Percentiles rank a stretch among this genome's conserved stretches.
These are phyloP conservation scores for Eutrigla gurnardus DNA, from an alignment of 2,797 vertebrate species.

Conservation along the genomic window DNA sequence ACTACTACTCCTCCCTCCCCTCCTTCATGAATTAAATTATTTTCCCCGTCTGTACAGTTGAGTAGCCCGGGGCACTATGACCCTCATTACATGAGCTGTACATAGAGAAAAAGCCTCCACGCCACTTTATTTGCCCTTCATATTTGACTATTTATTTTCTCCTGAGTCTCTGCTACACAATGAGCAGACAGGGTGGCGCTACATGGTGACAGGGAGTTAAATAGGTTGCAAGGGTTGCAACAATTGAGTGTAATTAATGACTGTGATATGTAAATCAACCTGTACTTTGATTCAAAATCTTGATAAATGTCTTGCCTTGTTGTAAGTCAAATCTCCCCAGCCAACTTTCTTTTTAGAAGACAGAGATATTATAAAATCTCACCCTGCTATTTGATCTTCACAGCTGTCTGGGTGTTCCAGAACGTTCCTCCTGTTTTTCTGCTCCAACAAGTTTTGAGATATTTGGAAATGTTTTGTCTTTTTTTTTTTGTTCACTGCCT, in stretches of 20 bases:
- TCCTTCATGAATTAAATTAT: conserved; percentile 77
- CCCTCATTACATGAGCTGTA: conserved; percentile 77
- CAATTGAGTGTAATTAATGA: conserved; percentile 63
- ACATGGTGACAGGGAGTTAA: conserved; percentile 53
- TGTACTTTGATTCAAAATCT: conserved; percentile 30
- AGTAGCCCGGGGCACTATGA: conserved; percentile 64
- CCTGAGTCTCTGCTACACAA: conserved; percentile 16
- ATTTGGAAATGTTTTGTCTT: conserved; percentile 2
- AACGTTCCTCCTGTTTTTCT: conserved; percentile 15
- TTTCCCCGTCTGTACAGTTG: conserved; percentile 70
- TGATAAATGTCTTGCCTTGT: conserved; percentile 4
- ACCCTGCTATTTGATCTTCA: conserved; percentile 33
- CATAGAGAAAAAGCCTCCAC: conserved; percentile 52
- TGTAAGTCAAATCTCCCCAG: conserved; percentile 16
- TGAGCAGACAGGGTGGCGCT: conserved; percentile 48
- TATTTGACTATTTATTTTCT: conserved; percentile 45
- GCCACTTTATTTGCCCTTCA: conserved; percentile 61
- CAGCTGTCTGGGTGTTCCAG: conserved; percentile 14
- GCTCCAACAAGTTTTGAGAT: conserved; percentile 2
- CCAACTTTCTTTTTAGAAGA: conserved; percentile 19
- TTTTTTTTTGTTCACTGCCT: conserved; percentile 17
- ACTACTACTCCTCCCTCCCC: conserved; percentile 56
- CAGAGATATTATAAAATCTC: conserved; percentile 16
- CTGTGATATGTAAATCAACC: conserved; percentile 30
- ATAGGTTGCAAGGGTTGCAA: conserved; percentile 58